A percentile compares a stretch with the other conserved stretches of the same genome.
These are phyloP conservation scores for Galerucella pusilla DNA, from an alignment of 2,888 invertebrate species.

Conservation along the genomic window DNA sequence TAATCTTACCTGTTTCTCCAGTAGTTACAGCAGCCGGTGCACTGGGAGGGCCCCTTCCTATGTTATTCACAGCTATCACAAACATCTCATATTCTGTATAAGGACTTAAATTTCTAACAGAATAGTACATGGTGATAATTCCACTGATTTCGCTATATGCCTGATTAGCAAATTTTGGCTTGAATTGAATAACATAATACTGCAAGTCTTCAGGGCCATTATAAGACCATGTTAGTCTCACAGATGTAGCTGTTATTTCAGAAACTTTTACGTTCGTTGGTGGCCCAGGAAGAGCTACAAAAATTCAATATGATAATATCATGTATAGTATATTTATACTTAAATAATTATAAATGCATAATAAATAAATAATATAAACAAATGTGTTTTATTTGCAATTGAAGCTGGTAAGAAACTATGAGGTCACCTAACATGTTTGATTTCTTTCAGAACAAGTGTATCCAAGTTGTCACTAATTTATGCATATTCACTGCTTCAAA, in stretches of 20 bases:
- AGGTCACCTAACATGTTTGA: neutral
- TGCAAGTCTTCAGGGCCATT: slow-evolving; percentile 89
- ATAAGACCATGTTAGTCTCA: slow-evolving; percentile 93
- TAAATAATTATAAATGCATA: neutral
- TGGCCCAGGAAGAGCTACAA: slow-evolving; percentile 87
- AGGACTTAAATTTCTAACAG: slow-evolving; percentile 88
- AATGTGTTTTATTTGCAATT: slow-evolving; percentile 3
- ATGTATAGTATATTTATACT: neutral
- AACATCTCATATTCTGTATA: slow-evolving; percentile 97
- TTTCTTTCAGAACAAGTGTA: neutral
- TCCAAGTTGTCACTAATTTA: slow-evolving; percentile 12
- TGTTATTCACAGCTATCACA: slow-evolving; percentile 94
- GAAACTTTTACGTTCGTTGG: slow-evolving; percentile 91
- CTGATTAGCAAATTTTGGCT: slow-evolving; percentile 92
- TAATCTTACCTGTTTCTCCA: slow-evolving; percentile 88
- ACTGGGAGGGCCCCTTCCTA: slow-evolving; percentile 92
- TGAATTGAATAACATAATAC: slow-evolving; percentile 97
- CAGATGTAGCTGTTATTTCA: slow-evolving; percentile 93
- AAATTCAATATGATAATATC: too few species aligned
- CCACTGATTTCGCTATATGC: slow-evolving; percentile 94
- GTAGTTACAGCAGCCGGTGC: slow-evolving; percentile 91
- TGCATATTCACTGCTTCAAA: slow-evolving; percentile 14
- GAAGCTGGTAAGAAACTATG: neutral
- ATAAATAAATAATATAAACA: neutral
- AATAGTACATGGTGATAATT: slow-evolving; percentile 92